These are phyloP conservation scores for Gasterosteus nipponicus DNA, from an alignment of 2,113 vertebrate genomes.

Conservation along the genomic window DNA sequence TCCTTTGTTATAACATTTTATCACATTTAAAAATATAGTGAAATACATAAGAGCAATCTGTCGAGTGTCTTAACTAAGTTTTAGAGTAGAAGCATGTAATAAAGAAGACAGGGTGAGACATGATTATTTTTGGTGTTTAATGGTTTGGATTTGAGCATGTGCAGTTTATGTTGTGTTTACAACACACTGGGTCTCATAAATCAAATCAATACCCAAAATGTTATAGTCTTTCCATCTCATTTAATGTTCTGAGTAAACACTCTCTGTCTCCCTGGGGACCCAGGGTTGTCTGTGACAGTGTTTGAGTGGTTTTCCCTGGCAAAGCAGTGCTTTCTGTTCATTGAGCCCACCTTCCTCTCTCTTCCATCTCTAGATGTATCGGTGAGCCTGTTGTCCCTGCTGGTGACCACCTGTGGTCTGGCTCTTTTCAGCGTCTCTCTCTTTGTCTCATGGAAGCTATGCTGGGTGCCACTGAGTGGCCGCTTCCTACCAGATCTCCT, in stretches of 20 bases:
- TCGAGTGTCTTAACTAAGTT: background rate
- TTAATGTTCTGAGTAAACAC: slow-evolving; percentile 28
- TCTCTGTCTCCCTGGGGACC: slow-evolving; percentile 15
- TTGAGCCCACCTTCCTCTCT: slow-evolving; percentile 8
- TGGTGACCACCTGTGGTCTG: slow-evolving; percentile 86
- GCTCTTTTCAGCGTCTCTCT: slow-evolving; percentile 96
- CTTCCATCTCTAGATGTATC: slow-evolving; percentile 79
- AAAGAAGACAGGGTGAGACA: background rate
- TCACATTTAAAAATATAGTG: background rate
- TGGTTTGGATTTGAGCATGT: background rate
- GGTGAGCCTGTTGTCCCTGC: slow-evolving; percentile 82
- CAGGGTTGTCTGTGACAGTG: slow-evolving; percentile 13
- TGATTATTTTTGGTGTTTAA: background rate
- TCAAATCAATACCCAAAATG: background rate
- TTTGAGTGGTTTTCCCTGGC: background rate
- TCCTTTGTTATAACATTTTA: background rate
- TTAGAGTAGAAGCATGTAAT: background rate
- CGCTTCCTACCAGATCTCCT: slow-evolving; percentile 85
- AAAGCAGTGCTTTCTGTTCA: slow-evolving; percentile 26
- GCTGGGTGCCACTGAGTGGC: slow-evolving; percentile 96
- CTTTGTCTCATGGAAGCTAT: slow-evolving; percentile 99
- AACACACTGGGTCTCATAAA: background rate
- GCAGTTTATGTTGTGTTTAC: background rate
- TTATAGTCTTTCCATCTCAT: slow-evolving; percentile 1
- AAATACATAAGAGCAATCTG: background rate